Base-by-base conservation (phyloP, 2,888 invertebrate species). In the Clanis bilineata region DNA sequence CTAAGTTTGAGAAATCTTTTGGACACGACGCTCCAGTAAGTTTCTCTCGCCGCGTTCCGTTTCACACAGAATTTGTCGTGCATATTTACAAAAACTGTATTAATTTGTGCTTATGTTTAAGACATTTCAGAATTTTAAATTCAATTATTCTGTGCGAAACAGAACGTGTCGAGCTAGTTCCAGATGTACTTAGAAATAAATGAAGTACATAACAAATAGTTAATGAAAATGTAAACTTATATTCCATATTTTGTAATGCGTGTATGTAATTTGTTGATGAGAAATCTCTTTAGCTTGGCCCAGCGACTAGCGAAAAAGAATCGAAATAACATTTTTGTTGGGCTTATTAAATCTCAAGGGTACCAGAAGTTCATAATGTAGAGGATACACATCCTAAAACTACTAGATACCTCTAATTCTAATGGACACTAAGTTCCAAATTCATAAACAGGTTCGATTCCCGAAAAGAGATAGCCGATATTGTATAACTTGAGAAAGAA, bases 191-290 rank as follows among this genome's bases (percentile, higher is more conserved):
- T 83, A 84, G 77, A 77, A 71, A 72, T 87, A 85, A 85, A 85
- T 81, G 73, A 88, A 89, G 88, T 89, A 88, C 88, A 90, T 88
- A 86, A 79, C 3, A 85, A 79, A 72, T 85, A 85, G 79, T 78
- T 86, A 85, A 84, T 77, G 78, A 80, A 82, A 86, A 80, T 74
- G 86, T 82, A 83, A 85, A 59, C 41, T 25, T 83, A 80, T 89
- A 89, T 88, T 89, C 86, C 83, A 86, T 74, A 74, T 22, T 79
- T 74, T 84, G 75, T 83, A 79, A 78, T 85, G 85, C 82, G 78
- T 84, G 85, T 85, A 80, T 81, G 82, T 88, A 41, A 82, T 83
- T 80, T 25, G 28, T 51, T 51, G 15, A 51, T 32, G 28, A 32
- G 18, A 51, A 51, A 32, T 10, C 51, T 32, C 51, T 51, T 32